Evolutionary conservation across 2,888 invertebrate species (phyloP).

Genomic region (Ophion ellenae): DNA sequence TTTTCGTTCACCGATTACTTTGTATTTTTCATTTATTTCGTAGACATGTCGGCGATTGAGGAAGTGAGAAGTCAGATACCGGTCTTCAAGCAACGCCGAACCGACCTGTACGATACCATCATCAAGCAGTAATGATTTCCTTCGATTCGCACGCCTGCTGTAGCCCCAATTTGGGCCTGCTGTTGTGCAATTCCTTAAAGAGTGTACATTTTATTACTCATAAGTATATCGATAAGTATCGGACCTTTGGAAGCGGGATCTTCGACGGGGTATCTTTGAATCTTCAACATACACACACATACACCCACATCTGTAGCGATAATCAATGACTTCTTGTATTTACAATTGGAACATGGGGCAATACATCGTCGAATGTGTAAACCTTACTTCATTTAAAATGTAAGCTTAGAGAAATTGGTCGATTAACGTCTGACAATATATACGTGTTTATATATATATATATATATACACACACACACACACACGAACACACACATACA

Average conservation of each 20-base stretch:
- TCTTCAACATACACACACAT: slow-evolving; percentile 19
- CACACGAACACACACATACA: not conserved
- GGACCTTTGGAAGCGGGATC: slow-evolving; percentile 27
- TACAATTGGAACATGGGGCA: slow-evolving; percentile 69
- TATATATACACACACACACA: not conserved
- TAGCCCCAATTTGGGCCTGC: not conserved
- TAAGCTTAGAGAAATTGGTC: slow-evolving; percentile 78
- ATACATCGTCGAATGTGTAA: slow-evolving; percentile 68
- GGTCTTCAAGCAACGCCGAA: slow-evolving; percentile 88
- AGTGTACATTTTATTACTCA: not conserved
- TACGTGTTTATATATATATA: slow-evolving; percentile 12
- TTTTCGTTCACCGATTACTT: not conserved
- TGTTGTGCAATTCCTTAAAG: not conserved
- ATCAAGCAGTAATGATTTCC: slow-evolving; percentile 70
- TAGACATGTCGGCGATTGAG: slow-evolving; percentile 89
- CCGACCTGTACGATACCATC: slow-evolving; percentile 80
- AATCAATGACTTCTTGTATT: slow-evolving; percentile 74
- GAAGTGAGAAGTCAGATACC: slow-evolving; percentile 94
- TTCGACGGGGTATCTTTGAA: slow-evolving; percentile 4
- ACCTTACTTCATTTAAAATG: slow-evolving; percentile 68
- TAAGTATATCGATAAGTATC: not conserved
- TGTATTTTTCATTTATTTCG: not conserved
- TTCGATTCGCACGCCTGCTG: not conserved
- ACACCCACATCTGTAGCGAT: slow-evolving; percentile 62
- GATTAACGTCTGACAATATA: slow-evolving; percentile 71